phyloP scores from a whole-genome alignment of 2,888 invertebrate genomes.

The Callyntrura guangdongensis region DNA sequence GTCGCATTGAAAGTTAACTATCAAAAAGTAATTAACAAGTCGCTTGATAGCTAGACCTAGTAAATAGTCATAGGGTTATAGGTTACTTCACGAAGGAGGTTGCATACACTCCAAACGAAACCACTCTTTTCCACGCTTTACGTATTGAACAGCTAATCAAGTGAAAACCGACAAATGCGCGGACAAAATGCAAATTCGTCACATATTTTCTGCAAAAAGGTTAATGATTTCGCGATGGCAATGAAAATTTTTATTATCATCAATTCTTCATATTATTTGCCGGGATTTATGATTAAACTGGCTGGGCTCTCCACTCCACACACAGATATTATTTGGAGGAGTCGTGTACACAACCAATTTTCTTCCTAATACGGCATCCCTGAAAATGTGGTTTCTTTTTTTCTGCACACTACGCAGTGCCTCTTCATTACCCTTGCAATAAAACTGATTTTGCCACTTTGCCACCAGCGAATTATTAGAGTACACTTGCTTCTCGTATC shows the following conservation, averaged over 20 bases:
- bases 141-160: background rate
- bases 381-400: background rate
- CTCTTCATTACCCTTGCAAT: background rate
- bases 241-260: too few relatives aligned
- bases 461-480: background rate
- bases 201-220: background rate
- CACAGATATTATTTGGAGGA: too few relatives aligned
- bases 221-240: too few relatives aligned
- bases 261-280: too few relatives aligned
- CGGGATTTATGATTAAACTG: too few relatives aligned
- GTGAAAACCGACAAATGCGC: conserved; percentile 9
- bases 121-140: background rate
- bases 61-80: background rate
- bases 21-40: background rate
- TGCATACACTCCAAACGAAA: background rate
- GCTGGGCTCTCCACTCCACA: too few relatives aligned
- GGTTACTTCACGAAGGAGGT: background rate
- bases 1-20: background rate
- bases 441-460: background rate
- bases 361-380: background rate
- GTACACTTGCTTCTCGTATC: background rate
- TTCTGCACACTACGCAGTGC: background rate
- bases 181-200: background rate
- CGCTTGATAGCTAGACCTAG: background rate
- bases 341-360: background rate